A percentile compares a stretch with the other conserved stretches of the same genome.
These are phyloP conservation scores for Prionace glauca DNA, from an alignment of 2,797 vertebrate species.

Conservation along the genomic window DNA sequence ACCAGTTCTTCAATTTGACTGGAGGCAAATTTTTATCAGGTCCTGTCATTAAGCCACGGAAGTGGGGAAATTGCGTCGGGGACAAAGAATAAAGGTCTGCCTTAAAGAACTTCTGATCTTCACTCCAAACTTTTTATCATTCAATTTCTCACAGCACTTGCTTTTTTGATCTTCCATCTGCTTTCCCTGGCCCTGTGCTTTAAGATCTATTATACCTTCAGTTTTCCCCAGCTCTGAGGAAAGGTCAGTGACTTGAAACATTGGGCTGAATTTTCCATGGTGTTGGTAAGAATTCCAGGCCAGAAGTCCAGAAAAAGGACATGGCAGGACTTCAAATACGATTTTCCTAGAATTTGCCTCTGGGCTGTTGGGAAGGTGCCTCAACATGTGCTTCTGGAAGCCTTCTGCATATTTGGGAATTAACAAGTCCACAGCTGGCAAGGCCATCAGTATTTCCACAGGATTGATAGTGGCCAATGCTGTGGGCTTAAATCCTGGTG, in stretches of 20 bases:
- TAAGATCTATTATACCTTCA: too few relatives aligned
- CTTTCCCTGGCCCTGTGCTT: background rate
- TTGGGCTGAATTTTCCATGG: background rate
- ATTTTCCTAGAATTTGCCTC: background rate
- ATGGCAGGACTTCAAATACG: background rate
- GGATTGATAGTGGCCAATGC: background rate
- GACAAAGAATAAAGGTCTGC: background rate
- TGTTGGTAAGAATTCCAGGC: background rate
- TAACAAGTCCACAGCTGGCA: background rate
- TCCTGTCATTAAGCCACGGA: background rate
- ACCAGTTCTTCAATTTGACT: background rate
- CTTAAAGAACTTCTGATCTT: background rate
- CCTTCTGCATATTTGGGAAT: background rate
- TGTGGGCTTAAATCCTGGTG: background rate
- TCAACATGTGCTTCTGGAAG: background rate
- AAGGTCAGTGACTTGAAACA: background rate
- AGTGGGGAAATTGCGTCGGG: background rate
- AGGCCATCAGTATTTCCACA: background rate
- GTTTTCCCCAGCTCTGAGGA: background rate
- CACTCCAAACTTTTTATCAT: background rate
- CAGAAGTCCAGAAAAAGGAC: background rate
- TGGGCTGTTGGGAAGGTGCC: too few relatives aligned
- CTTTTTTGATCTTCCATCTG: background rate
- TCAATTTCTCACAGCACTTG: background rate
- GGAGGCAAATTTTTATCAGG: background rate